A percentile compares a stretch with the other conserved stretches of the same genome.
Evolutionary conservation across 2,888 invertebrate genomes (phyloP).

Genomic region (Galeruca laticollis): DNA sequence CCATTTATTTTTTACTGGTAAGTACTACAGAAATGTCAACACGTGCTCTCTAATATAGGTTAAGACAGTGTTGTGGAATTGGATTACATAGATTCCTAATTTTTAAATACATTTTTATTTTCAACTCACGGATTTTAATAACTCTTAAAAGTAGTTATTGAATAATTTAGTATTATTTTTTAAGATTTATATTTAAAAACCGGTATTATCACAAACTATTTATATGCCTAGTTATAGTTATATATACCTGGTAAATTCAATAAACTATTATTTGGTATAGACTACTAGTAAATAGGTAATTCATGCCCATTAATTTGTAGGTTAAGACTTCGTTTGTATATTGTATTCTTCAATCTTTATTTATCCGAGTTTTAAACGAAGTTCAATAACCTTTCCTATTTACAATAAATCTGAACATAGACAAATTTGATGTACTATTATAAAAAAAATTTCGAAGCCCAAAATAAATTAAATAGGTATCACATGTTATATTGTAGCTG

Average conservation of each 20-base stretch:
- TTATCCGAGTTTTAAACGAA: neutral
- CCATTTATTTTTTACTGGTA: neutral
- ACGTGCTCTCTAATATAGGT: neutral
- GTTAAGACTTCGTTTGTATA: neutral
- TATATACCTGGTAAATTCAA: too few relatives aligned
- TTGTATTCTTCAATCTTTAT: neutral
- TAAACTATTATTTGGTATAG: too few relatives aligned
- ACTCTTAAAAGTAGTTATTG: too few relatives aligned
- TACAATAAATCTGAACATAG: neutral
- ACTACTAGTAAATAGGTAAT: too few relatives aligned
- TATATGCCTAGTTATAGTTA: too few relatives aligned
- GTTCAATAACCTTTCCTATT: neutral
- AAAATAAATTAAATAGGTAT: neutral
- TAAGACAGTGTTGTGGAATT: neutral
- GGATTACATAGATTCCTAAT: neutral
- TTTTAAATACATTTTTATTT: neutral
- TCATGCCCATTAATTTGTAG: neutral
- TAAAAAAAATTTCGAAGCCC: neutral
- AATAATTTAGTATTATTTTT: too few relatives aligned
- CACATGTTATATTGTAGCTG: neutral
- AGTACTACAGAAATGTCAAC: conserved; percentile 3
- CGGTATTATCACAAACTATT: too few relatives aligned
- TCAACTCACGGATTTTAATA: too few relatives aligned
- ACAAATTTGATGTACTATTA: neutral
- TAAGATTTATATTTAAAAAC: too few relatives aligned